Base-by-base conservation (phyloP, 2,888 invertebrate species). In the Scaptomyza polygonia region DNA sequence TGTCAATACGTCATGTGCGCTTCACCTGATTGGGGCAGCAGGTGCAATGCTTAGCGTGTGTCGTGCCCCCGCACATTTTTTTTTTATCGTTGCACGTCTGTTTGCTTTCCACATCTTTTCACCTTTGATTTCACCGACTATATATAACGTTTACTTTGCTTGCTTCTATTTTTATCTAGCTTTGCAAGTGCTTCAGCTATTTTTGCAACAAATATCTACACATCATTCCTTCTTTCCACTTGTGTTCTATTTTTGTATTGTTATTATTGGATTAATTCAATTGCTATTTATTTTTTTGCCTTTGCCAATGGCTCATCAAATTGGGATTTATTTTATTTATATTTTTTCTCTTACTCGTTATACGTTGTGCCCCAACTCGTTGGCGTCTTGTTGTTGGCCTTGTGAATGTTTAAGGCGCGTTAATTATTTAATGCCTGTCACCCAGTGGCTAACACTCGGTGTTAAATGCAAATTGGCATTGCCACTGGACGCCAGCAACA, bases 391-490 rank as follows among this genome's bases (percentile, higher is more conserved):
- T 30, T 9, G 47, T 61, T 65, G 57, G 49, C 62, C 69, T 72
- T 57, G 62, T 82, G 57, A 63, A 81, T 77, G 63, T 55, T 71
- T 65, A 67, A 85, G 69, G 71, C 76, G 64, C 86, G 88, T 91
- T 91, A 91, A 90, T 90, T 90, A 90, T 90, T 90, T 90, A 91
- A 90, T 89, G 90, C 84, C 89, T 89, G 91, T 91, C 91, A 88
- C 90, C 88, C 89, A 82, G 91, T 90, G 91, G 91, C 91, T 90
- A 90, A 90, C 91, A 90, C 91, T 84, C 80, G 81, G 79, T 85
- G 83, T 84, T 79, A 88, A 90, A 88, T 89, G 90, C 88, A 90
- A 91, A 91, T 90, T 91, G 89, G 83, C 86, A 83, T 89, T 89
- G 89, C 88, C 90, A 86, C 72, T 72, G 77, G 52, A 51, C 62